phyloP scores from a whole-genome alignment of 1,140 invertebrate species.

The Metaphire vulgaris region DNA sequence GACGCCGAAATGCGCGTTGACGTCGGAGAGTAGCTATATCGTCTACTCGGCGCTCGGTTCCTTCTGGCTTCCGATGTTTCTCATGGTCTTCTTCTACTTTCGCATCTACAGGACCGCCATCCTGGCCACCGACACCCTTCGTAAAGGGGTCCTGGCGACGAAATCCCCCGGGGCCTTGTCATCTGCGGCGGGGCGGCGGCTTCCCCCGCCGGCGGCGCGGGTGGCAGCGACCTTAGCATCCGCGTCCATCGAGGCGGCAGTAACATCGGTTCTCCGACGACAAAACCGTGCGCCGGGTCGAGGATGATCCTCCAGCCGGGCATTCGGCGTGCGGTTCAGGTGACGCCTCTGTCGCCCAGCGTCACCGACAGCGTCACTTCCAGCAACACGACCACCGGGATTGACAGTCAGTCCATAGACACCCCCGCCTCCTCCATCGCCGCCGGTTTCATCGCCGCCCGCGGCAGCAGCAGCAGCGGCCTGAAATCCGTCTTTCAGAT shows the following conservation, averaged over 20 bases:
- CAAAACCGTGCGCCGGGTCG: too few species aligned
- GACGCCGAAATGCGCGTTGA: slow-evolving; percentile 60
- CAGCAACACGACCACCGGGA: too few species aligned
- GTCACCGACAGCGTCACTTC: too few species aligned
- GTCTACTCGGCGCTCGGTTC: slow-evolving; percentile 84
- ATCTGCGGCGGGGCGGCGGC: neutral
- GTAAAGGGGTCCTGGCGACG: slow-evolving; percentile 49
- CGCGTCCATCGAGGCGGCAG: neutral
- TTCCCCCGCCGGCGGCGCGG: too few species aligned
- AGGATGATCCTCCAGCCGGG: too few species aligned
- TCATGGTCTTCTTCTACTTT: slow-evolving; percentile 93
- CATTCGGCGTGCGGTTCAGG: too few species aligned
- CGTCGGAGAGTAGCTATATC: slow-evolving; percentile 83
- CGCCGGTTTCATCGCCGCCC: neutral
- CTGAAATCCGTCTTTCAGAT: neutral
- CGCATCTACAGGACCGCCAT: slow-evolving; percentile 85
- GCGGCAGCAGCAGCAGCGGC: neutral
- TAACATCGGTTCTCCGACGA: neutral
- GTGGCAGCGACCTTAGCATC: neutral
- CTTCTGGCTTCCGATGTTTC: slow-evolving; percentile 90
- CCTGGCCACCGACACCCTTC: slow-evolving; percentile 59
- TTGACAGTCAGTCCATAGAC: too few species aligned
- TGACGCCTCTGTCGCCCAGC: too few species aligned
- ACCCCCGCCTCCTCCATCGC: too few species aligned
- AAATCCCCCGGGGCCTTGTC: neutral